phyloP scores from a whole-genome alignment of 2,113 vertebrate genomes.

The Macrotis lagotis region DNA sequence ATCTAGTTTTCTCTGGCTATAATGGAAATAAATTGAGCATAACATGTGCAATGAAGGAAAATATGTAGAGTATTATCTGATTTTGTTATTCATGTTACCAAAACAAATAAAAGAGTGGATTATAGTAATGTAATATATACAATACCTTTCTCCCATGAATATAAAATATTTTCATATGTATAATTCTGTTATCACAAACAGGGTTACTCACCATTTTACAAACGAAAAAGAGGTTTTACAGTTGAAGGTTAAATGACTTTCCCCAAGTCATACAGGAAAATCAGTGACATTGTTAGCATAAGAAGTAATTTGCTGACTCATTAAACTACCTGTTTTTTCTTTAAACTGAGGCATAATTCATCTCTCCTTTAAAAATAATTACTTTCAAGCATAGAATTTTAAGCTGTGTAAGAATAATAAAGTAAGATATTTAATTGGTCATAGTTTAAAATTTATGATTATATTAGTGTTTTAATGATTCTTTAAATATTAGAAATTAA shows the following conservation, averaged over 20 bases:
- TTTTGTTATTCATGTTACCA: not conserved
- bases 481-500: not conserved
- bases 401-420: not conserved
- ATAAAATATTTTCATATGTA: not conserved
- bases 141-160: not conserved
- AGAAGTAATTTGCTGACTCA: not conserved
- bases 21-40: not conserved
- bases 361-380: not conserved
- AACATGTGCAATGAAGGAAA: not conserved
- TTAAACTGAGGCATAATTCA: not conserved
- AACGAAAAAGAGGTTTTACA: not conserved
- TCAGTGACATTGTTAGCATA: not conserved
- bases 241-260: not conserved
- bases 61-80: not conserved
- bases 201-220: not conserved
- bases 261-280: not conserved
- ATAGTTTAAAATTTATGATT: not conserved
- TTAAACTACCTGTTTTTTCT: not conserved
- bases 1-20: not conserved
- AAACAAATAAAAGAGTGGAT: not conserved
- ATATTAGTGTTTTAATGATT: not conserved
- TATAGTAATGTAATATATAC: not conserved
- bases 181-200: not conserved
- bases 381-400: not conserved
- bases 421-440: not conserved